phyloP scores from a whole-genome alignment of 2,888 invertebrate species.

The Aethes cnicana region DNA sequence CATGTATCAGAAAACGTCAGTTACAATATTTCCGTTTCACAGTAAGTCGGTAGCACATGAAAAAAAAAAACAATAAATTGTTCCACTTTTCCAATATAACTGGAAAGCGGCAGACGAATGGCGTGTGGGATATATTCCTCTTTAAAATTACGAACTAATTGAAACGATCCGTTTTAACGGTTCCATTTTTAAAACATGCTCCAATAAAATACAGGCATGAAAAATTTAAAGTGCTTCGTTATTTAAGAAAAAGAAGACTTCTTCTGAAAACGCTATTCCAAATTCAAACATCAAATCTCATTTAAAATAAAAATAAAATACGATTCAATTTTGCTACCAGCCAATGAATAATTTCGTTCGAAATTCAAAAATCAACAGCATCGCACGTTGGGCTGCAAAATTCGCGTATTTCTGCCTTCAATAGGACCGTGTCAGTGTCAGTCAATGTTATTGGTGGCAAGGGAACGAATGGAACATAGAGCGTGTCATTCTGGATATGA shows the following conservation, averaged over 20 bases:
- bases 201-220: not conserved
- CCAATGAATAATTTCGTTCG: too few species aligned
- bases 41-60: not conserved
- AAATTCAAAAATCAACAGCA: constrained; percentile 16
- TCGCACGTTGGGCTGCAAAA: constrained; percentile 1
- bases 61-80: constrained; percentile 4
- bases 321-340: too few species aligned
- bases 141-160: constrained; percentile 12
- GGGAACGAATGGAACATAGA: constrained; percentile 5
- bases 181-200: not conserved
- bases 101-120: constrained; percentile 1
- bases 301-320: too few species aligned
- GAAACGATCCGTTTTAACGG: constrained; percentile 1
- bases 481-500: constrained; percentile 44
- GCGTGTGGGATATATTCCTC: not conserved
- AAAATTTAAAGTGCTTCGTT: too few species aligned
- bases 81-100: constrained; percentile 2
- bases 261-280: too few species aligned
- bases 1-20: too few species aligned
- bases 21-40: too few species aligned
- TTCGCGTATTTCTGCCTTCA: constrained; percentile 11
- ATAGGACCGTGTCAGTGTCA: constrained; percentile 25
- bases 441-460: constrained; percentile 14
- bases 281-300: too few species aligned
- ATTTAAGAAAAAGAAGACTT: too few species aligned